Evolutionary conservation across 2,888 invertebrate genomes (phyloP).

Genomic region (Dichetophora obliterata): DNA sequence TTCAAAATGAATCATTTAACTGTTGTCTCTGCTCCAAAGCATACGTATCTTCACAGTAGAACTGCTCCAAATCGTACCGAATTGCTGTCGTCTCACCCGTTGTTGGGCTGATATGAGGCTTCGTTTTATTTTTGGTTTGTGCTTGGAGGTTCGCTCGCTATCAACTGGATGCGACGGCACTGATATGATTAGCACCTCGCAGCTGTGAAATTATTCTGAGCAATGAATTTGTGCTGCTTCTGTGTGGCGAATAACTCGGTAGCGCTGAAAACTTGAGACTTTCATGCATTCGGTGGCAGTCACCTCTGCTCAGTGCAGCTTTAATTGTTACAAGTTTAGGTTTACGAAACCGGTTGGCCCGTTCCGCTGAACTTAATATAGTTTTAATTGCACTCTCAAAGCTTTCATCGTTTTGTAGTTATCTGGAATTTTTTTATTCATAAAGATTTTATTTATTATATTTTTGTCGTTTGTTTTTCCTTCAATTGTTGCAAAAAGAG

Average conservation of each 20-base stretch:
- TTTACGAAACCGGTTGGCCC: slow-evolving; percentile 14
- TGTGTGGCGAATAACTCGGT: not conserved
- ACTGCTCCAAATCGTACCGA: too few relatives aligned
- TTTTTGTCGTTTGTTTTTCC: not conserved
- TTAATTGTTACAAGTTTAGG: not conserved
- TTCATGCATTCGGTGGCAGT: not conserved
- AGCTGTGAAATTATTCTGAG: not conserved
- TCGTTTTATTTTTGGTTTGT: too few relatives aligned
- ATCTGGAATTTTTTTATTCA: not conserved
- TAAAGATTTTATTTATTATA: too few relatives aligned
- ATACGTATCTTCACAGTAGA: too few relatives aligned
- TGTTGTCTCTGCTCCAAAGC: too few relatives aligned
- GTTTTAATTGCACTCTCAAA: slow-evolving; percentile 22
- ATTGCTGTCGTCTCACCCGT: slow-evolving; percentile 6
- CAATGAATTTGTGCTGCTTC: not conserved
- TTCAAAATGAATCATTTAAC: too few relatives aligned
- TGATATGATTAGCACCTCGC: slow-evolving; percentile 41
- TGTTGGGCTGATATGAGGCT: not conserved
- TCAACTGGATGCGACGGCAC: not conserved
- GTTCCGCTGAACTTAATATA: not conserved
- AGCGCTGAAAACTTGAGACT: not conserved
- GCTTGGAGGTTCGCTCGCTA: too few relatives aligned
- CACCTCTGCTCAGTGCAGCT: too few relatives aligned
- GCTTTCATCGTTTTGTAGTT: slow-evolving; percentile 13
- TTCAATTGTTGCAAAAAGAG: not conserved